These are phyloP conservation scores for Drosophila formosana DNA, from an alignment of 2,888 invertebrate genomes.

Conservation along the genomic window DNA sequence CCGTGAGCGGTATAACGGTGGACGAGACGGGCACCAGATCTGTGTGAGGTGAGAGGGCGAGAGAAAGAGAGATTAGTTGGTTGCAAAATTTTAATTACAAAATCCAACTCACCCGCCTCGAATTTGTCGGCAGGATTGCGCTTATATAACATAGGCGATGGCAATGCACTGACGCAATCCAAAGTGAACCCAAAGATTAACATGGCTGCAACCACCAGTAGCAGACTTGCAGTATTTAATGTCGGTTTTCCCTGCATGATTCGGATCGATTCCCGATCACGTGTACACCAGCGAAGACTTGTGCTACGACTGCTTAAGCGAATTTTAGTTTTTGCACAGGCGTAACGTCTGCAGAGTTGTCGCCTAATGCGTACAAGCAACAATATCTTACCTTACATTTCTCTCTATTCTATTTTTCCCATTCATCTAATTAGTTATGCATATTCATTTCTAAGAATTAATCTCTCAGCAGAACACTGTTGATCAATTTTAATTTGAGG, in stretches of 20 bases:
- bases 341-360: slow-evolving; percentile 11
- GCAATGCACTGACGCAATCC: slow-evolving; percentile 63
- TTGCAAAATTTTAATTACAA: neutral
- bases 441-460: neutral
- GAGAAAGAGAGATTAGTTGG: neutral
- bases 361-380: neutral
- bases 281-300: slow-evolving; percentile 35
- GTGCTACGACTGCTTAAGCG: slow-evolving; percentile 27
- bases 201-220: slow-evolving; percentile 38
- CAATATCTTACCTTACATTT: neutral
- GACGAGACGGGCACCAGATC: slow-evolving; percentile 89
- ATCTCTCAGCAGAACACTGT: neutral
- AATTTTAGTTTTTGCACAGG: slow-evolving; percentile 19
- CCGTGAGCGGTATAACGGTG: slow-evolving; percentile 88
- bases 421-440: slow-evolving; percentile 60
- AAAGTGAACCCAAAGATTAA: slow-evolving; percentile 50
- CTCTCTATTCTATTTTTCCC: neutral
- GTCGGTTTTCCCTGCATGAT: slow-evolving; percentile 10
- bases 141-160: slow-evolving; percentile 86
- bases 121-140: slow-evolving; percentile 86
- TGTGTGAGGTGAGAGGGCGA: slow-evolving; percentile 58
- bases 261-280: slow-evolving; percentile 30
- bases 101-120: slow-evolving; percentile 85
- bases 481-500: neutral
- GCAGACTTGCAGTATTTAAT: neutral